These are phyloP conservation scores for Falco punctatus DNA, from an alignment of 2,113 vertebrate genomes.

Conservation along the genomic window DNA sequence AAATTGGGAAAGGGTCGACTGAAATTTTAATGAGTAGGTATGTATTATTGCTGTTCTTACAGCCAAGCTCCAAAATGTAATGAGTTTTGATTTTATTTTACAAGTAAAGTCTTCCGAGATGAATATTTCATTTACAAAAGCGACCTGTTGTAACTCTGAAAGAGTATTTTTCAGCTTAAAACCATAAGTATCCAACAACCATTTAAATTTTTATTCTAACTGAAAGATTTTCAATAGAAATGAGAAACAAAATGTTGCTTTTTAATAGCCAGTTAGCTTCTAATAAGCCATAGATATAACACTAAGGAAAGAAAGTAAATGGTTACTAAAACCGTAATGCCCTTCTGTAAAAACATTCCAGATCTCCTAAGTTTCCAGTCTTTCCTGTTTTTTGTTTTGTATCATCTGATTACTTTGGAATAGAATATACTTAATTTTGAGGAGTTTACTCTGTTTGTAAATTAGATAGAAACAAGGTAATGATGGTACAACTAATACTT, in stretches of 20 bases:
- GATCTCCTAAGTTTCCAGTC: neutral
- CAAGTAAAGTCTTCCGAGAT: neutral
- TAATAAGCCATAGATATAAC: neutral
- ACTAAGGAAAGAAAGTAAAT: neutral
- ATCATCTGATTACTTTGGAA: neutral
- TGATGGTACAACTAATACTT: neutral
- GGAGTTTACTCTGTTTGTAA: neutral
- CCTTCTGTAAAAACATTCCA: neutral
- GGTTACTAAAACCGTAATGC: neutral
- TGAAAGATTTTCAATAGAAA: neutral
- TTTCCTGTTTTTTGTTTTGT: neutral
- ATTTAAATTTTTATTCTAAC: neutral
- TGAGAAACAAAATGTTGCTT: neutral
- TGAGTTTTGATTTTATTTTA: neutral
- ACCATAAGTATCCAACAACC: neutral
- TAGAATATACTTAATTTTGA: neutral
- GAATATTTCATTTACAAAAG: neutral
- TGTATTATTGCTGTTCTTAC: neutral
- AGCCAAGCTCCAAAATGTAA: neutral
- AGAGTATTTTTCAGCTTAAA: neutral
- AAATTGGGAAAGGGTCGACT: neutral
- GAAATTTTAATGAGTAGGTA: neutral
- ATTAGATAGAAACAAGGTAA: neutral
- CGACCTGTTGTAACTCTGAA: neutral
- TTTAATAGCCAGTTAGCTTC: neutral